Base-by-base conservation (phyloP, 2,888 invertebrate genomes). In the Tromatobia lineatoria region DNA sequence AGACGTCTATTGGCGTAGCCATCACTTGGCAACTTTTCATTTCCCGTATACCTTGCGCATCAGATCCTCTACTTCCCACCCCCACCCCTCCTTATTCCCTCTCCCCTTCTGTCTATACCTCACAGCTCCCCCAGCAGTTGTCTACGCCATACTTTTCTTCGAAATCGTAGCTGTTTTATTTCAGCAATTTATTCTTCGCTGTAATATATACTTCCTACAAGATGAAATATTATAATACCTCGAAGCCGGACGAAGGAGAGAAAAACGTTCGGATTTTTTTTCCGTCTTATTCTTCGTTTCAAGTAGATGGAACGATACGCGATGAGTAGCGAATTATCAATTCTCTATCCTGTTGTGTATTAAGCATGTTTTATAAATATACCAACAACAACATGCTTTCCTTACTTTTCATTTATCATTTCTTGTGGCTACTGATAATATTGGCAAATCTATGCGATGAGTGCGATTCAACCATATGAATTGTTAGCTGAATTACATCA, bases 111-210 rank as follows among this genome's bases (percentile, higher is more conserved):
- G 18, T 18, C 6, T 0, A 29, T 18, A 10, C 45, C 54, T 57
- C 67, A 29, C 42, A 64, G n/a, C 57, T 45, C 29, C 38, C 47
- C 52, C 29, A n/a, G 11, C 4, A 45, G 66, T 57, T 25, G n/a
- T 42, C 69, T 64, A 52, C 25, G 52, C 23, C 11, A 67, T 74
- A 57, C 66, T n/a, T 34, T 47, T 18, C 38, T 42, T 25, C 47
- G 8, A 38, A 61, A 75, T 75, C 61, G 13, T 70, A 23, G 50
- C 25, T 61, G 59, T 64, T 81, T 75, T 34, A 75, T 70, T 74
- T 59, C 34, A 67, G 38, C 50, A 25, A 52, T 50, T 59, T 67
- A 74, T 59, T 74, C n/a, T 34, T 15, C n/a, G 29, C 50, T 29
- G 61, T 8, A 75, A 52, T 66, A 52, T 54, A 15, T n/a, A 13